Base-by-base conservation (phyloP, 2,797 vertebrate genomes). In the Sebastes steindachneri region DNA sequence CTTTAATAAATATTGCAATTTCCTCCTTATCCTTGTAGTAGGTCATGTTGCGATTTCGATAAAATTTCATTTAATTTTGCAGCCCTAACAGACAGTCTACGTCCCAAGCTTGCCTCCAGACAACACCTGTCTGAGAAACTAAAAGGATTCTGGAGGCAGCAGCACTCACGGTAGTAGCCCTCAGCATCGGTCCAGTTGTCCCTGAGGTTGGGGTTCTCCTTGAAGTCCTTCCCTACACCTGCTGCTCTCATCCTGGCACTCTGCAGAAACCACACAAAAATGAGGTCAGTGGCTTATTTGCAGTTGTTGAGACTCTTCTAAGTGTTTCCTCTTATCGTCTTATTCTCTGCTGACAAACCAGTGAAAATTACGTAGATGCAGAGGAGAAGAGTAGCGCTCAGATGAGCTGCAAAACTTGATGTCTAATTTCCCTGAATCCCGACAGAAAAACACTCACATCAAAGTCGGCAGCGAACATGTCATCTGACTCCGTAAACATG, bases 181-280 rank as follows among this genome's bases (percentile, higher is more conserved):
- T 99, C 99, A 17, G 99, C 97, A 84, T 99, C 99, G 0, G 99
- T 99, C 99, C 99, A 99, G 94, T 99, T 99, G 94, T 99, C 99
- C 95, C 98, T 97, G 92, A 99, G 98, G 91, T 99, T 99, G 75
- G 98, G 99, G 93, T 99, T 99, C 92, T 99, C 99, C 91, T 99
- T 99, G 93, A 99, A 99, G 95, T 99, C 99, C 92, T 99, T 99
- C 75, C 99, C 99, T 41, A 99, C 96, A 14, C 99, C 98, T 76
- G 98, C 97, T 86, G 98, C 98, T 92, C 98, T 96, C 89, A 99
- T 96, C 89, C 98, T 97, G 89, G 98, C 98, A 83, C 96, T 99
- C 99, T 99, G 95, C 68, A 77, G 5, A 58, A 51, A 64, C 11
- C 11, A 25, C 48, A 88, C 26, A 72, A 35, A 45, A 14, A 83